Conservation (phyloP, 2,888 invertebrate genomes). For the Sicus ferrugineus region DNA sequence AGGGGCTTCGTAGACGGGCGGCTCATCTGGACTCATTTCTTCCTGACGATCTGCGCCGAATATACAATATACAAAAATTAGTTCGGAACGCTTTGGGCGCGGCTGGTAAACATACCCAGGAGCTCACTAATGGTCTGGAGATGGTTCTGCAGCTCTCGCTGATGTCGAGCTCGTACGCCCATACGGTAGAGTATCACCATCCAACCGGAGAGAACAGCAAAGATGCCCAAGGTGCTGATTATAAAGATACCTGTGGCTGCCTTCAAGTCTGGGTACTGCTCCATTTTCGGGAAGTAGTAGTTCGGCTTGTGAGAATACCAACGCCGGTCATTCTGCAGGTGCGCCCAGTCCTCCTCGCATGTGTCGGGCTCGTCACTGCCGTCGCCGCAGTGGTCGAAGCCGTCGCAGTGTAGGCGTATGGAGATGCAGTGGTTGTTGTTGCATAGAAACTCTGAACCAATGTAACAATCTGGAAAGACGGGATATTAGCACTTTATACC, state of each 20-base stretch:
- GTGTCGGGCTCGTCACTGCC: conserved; percentile 73
- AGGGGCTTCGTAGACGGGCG: conserved; percentile 76
- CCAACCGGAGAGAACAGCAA: conserved; percentile 71
- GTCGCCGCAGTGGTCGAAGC: conserved; percentile 80
- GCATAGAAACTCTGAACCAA: conserved; percentile 75
- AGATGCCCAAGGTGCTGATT: conserved; percentile 71
- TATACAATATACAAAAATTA: conserved; percentile 46
- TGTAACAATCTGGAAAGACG: conserved; percentile 70
- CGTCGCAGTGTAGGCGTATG: conserved; percentile 74
- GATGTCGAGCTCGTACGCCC: conserved; percentile 70
- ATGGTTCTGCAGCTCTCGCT: conserved; percentile 72
- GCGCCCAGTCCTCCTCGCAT: conserved; percentile 70
- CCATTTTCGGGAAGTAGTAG: conserved; percentile 76
- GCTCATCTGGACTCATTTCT: conserved; percentile 66
- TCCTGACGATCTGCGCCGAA: conserved; percentile 62
- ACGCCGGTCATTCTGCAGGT: conserved; percentile 67
- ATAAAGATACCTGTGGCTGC: conserved; percentile 73
- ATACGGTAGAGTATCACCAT: conserved; percentile 72
- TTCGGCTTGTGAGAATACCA: conserved; percentile 76
- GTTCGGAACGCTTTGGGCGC: conserved; percentile 48
- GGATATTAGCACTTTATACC: too few relatives aligned
- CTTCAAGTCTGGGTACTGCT: conserved; percentile 72
- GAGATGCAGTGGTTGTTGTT: conserved; percentile 77
- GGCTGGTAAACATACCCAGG: conserved; percentile 67
- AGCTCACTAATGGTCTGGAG: conserved; percentile 75